phyloP scores from a whole-genome alignment of 1,140 invertebrate genomes.

The Achroia grisella region DNA sequence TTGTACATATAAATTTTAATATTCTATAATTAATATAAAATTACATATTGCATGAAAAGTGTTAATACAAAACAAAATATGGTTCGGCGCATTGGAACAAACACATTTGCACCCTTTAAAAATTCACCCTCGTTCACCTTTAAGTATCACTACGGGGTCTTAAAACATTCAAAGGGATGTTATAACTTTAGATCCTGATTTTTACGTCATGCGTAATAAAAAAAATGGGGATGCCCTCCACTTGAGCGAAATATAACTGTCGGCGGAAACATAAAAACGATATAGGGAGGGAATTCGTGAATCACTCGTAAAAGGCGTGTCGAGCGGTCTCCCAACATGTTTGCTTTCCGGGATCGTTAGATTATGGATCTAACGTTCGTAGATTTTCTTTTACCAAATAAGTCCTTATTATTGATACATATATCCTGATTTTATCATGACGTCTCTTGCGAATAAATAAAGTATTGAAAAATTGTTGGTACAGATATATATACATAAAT shows the following conservation, averaged over 20 bases:
- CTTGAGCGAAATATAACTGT: constrained; percentile 10
- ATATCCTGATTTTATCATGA: too few species aligned
- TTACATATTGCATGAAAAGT: too few species aligned
- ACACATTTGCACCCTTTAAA: constrained; percentile 10
- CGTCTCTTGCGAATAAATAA: too few species aligned
- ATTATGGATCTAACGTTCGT: not conserved
- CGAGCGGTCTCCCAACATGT: not conserved
- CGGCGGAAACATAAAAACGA: constrained; percentile 8
- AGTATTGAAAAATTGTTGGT: too few species aligned
- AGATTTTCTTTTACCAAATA: too few species aligned
- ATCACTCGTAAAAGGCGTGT: constrained; percentile 3
- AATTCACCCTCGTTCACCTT: constrained; percentile 5
- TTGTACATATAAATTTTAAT: too few species aligned
- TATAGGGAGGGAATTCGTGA: not conserved
- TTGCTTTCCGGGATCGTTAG: constrained; percentile 7
- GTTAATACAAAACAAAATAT: too few species aligned
- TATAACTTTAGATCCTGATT: constrained; percentile 7
- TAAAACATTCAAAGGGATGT: constrained; percentile 5
- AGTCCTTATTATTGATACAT: too few species aligned
- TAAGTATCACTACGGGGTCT: constrained; percentile 7
- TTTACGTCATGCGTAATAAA: constrained; percentile 9
- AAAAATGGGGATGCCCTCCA: constrained; percentile 5
- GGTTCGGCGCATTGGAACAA: too few species aligned
- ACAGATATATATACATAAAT: too few species aligned
- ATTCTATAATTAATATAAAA: too few species aligned